A percentile compares a stretch with the other conserved stretches of the same genome.
Conservation (phyloP, 2,888 invertebrate genomes). For the Heliconius sara region DNA sequence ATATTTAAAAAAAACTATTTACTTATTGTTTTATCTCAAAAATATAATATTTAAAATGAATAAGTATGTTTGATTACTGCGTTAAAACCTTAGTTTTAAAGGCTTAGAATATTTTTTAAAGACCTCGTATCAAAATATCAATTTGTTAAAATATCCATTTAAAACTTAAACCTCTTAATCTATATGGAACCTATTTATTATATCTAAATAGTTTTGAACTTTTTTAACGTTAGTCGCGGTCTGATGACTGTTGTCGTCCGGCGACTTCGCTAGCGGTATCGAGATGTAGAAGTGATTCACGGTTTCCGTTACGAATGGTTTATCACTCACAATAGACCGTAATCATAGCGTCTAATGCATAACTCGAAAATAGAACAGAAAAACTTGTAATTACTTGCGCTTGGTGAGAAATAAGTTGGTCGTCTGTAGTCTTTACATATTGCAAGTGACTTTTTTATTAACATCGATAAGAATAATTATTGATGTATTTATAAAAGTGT, state of each 20-base stretch:
- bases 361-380: conserved; percentile 19
- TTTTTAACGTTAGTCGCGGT: conserved; percentile 49
- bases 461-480: no score
- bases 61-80: not conserved
- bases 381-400: conserved; percentile 18
- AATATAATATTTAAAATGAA: not conserved
- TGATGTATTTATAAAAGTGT: no score
- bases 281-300: conserved; percentile 50
- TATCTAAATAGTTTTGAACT: not conserved
- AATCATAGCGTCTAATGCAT: conserved; percentile 38
- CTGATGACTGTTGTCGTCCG: conserved; percentile 44
- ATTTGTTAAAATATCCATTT: not conserved
- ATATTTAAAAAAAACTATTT: not conserved
- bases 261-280: conserved; percentile 52
- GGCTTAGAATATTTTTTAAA: not conserved
- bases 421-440: not conserved
- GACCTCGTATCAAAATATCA: not conserved
- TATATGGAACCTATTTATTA: not conserved
- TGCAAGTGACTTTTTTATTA: no score
- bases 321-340: conserved; percentile 43
- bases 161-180: not conserved
- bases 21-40: not conserved
- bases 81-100: not conserved
- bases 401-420: not conserved
- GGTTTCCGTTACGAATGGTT: conserved; percentile 50